Base-by-base conservation (phyloP, 1,140 invertebrate species). In the Ooceraea biroi region DNA sequence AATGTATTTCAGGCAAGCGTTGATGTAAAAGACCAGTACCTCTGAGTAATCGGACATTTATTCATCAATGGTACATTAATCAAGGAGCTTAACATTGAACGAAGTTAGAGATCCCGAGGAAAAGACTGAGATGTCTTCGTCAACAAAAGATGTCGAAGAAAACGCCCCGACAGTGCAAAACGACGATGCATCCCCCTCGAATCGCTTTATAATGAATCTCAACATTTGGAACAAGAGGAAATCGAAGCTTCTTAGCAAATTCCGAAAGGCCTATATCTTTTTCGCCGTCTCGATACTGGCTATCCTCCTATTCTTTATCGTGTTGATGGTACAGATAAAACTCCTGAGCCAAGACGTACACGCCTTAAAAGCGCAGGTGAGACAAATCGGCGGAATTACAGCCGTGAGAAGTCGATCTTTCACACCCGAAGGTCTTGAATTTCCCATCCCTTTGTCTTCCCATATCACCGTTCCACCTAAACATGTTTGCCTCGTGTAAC, bases 291-390 rank as follows among this genome's bases (percentile, higher is more conserved):
- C 36, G 36, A 36, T 36, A 36, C 2, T 7, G 7, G 7, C 7
- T 36, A 36, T 36, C 17, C 58, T 91, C 48, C 14, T 71, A 25
- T 84, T 88, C 86, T 66, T 83, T 7, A 60, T 89, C 80, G 5
- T 82, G 50, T 58, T 76, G 65, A 86, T 65, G 36, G 36, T 3
- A 36, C 36, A 36, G 36, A 36, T 36, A 36, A 2, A 36, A 7
- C 44, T 84, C 44, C 74, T 92, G 2, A 90, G 87, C 48, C 87
- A 68, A 46, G 88, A 93, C 87, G 66, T 92, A 11, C 77, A 73
- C 12, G 72, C 73, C 0, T 82, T 93, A 52, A 85, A 90, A 77
- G 82, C 74, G 11, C 86, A 92, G 92, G 92, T 93, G 90, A 89
- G 52, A 22, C 19, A 10, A 12, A 22, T 55, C 5, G 2, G 7